Conservation (phyloP, 1,140 invertebrate genomes). For the Teleopsis dalmanni region DNA sequence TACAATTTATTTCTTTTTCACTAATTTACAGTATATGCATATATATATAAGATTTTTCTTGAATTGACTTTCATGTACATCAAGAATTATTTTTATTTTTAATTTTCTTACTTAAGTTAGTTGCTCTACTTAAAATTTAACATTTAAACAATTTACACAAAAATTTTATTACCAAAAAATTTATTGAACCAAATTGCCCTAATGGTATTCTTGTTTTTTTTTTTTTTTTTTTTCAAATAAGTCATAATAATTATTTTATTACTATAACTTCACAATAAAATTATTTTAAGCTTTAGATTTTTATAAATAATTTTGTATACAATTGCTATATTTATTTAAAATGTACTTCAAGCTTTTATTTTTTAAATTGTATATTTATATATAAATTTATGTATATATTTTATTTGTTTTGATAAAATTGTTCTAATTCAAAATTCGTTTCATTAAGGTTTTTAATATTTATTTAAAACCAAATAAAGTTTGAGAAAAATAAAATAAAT, state of each 20-base stretch:
- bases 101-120: too few species aligned
- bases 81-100: background rate
- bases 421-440: slow-evolving; percentile 45
- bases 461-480: too few species aligned
- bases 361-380: too few species aligned
- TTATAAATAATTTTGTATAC: background rate
- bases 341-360: too few species aligned
- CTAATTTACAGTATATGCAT: slow-evolving; percentile 2
- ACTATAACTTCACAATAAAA: background rate
- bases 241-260: background rate
- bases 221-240: background rate
- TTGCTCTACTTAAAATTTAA: too few species aligned
- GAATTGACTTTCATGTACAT: background rate
- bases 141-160: too few species aligned
- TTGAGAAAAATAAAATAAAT: too few species aligned
- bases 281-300: slow-evolving; percentile 3
- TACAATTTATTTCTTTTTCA: slow-evolving; percentile 21
- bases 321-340: slow-evolving; percentile 16
- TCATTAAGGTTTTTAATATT: slow-evolving; percentile 26
- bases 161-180: too few species aligned
- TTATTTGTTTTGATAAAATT: slow-evolving; percentile 14
- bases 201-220: slow-evolving; percentile 4
- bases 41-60: too few species aligned
- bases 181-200: too few species aligned
- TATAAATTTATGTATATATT: slow-evolving; percentile 19